phyloP scores from a whole-genome alignment of 1,140 invertebrate species.

The Gryon sp. region DNA sequence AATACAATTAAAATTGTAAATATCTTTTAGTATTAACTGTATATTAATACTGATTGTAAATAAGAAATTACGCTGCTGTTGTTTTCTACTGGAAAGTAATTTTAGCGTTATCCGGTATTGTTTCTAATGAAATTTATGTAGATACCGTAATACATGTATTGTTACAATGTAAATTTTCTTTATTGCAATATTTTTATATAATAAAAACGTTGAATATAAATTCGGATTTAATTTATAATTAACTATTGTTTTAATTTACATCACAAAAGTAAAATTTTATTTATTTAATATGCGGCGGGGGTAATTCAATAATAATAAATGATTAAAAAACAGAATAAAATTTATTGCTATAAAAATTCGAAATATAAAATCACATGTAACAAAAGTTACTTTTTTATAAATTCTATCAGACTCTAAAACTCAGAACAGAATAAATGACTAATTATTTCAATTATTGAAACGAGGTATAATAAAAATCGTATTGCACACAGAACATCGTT shows the following conservation, averaged over 20 bases:
- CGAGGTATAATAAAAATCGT: too few relatives aligned
- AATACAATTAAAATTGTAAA: too few relatives aligned
- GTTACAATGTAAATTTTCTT: constrained; percentile 4
- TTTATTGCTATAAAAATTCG: constrained; percentile 7
- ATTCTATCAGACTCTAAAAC: not conserved
- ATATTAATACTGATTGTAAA: constrained; percentile 16
- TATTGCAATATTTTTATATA: constrained; percentile 13
- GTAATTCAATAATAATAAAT: too few relatives aligned
- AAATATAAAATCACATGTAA: constrained; percentile 3
- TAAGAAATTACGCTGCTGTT: constrained; percentile 7
- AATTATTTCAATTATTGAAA: too few relatives aligned
- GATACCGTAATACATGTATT: too few relatives aligned
- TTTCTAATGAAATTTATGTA: too few relatives aligned
- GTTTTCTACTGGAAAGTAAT: constrained; percentile 18
- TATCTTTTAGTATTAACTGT: too few relatives aligned
- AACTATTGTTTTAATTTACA: not conserved
- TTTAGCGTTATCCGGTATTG: not conserved
- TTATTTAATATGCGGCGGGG: too few relatives aligned
- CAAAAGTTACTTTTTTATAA: not conserved
- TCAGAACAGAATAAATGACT: not conserved
- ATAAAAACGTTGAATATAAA: not conserved
- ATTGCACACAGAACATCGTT: not conserved
- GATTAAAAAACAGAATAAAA: not conserved
- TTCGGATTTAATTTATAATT: not conserved
- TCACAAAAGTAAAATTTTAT: too few relatives aligned